Base-by-base conservation (phyloP, 2,888 invertebrate species). In the Hydroisotoma schaefferi region DNA sequence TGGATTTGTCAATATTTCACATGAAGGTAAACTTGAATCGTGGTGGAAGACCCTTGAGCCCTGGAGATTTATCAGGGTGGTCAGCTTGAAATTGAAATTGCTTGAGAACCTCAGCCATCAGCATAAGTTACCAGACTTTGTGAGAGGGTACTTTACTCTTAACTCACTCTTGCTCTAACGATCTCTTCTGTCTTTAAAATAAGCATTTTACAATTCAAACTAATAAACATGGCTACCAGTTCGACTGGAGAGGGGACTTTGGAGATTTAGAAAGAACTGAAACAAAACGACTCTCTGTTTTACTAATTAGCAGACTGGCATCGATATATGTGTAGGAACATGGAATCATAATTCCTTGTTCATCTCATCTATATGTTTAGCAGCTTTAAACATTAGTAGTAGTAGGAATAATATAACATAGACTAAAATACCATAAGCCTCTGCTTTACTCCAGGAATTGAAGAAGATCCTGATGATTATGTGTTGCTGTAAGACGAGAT, bases 1-100 rank as follows among this genome's bases (percentile, higher is more conserved):
- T 52, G 52, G 37, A 52, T 52, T 52, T 37, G 52, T 52, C 52
- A 52, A 52, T 29, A 52, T 52, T 33, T 52, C 37, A 49, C 49
- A 27, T 18, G 6, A 40, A 4, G 20, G 6, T 3, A 49, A n/a
- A 49, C 6, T 10, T 28, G 26, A n/a, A n/a, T n/a, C n/a, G n/a
- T n/a, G n/a, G n/a, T n/a, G n/a, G n/a, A n/a, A n/a, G n/a, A n/a
- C n/a, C n/a, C 40, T 40, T 40, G 40, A 40, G n/a, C 40, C 40
- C n/a, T 40, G 5, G 40, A 15, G 20, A 40, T 40, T 10, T 46
- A 46, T 46, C 46, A 25, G 46, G 26, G 46, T 46, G 25, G 46
- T 46, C 46, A 46, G 4, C 20, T 46, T 22, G 15, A 8, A 40
- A 40, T 40, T 15, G 40, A 40, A 40, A 33, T 15, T 40, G n/a